A percentile compares a stretch with the other conserved stretches of the same genome.
Conservation (phyloP, 2,797 vertebrate species). For the Pyrocephalus nanus region DNA sequence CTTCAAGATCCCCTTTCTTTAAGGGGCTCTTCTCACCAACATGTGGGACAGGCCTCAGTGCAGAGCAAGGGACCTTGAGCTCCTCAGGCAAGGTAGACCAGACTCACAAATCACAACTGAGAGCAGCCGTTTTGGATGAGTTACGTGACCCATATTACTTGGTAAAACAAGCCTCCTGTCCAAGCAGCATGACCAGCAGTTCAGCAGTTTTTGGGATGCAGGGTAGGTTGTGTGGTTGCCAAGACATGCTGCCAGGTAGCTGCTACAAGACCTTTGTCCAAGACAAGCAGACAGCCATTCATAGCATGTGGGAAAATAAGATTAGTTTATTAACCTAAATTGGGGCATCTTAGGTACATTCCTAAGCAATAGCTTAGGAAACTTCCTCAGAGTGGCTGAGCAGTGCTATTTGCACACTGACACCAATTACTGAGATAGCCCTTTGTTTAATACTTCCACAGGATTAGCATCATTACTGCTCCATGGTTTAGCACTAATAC, state of each 20-base stretch:
- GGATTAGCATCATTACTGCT: slow-evolving; percentile 29
- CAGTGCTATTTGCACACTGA: slow-evolving; percentile 1
- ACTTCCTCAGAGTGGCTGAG: neutral
- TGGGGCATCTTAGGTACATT: slow-evolving; percentile 35
- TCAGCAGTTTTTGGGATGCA: neutral
- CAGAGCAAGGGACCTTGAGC: accelerated
- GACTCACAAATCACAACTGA: neutral
- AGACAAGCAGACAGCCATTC: neutral
- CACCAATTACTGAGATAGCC: slow-evolving; percentile 46
- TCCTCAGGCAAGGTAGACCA: neutral
- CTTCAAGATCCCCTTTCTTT: neutral
- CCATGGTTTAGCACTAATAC: slow-evolving; percentile 51
- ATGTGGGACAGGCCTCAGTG: accelerated
- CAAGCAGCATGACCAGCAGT: neutral
- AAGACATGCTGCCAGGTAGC: neutral
- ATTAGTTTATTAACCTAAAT: slow-evolving; percentile 53
- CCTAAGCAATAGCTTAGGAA: slow-evolving; percentile 21
- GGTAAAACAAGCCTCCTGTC: neutral
- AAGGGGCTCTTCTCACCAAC: neutral
- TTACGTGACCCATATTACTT: neutral
- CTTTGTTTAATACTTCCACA: slow-evolving; percentile 44
- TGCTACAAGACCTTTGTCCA: neutral
- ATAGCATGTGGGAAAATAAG: slow-evolving; percentile 36
- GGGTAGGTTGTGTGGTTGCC: neutral
- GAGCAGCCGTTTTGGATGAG: neutral